A percentile compares a stretch with the other conserved stretches of the same genome.
phyloP scores from a whole-genome alignment of 2,888 invertebrate genomes.

The Drosophila nigricruria region DNA sequence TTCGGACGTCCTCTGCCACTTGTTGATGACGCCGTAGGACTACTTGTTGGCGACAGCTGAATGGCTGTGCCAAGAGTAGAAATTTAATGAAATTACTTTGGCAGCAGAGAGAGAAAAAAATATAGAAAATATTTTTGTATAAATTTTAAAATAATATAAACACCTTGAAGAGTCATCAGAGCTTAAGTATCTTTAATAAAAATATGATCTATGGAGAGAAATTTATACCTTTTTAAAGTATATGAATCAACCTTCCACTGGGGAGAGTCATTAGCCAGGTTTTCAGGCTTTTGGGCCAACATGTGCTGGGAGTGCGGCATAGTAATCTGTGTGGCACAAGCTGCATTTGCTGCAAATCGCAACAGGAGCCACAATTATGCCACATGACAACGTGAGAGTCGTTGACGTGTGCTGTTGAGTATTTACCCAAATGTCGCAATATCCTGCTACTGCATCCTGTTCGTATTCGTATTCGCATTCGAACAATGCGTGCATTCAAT shows the following conservation, averaged over 20 bases:
- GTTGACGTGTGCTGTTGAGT: slow-evolving; percentile 53
- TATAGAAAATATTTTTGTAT: neutral
- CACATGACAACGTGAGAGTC: slow-evolving; percentile 32
- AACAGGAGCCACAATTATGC: slow-evolving; percentile 48
- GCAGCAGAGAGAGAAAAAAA: neutral
- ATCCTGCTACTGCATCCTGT: slow-evolving; percentile 60
- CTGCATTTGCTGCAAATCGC: slow-evolving; percentile 5
- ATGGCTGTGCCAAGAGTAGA: slow-evolving; percentile 8
- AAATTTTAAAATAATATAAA: neutral
- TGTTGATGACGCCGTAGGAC: slow-evolving; percentile 37
- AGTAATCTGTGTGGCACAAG: too few relatives aligned
- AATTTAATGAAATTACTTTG: slow-evolving; percentile 15
- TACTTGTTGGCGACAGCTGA: slow-evolving; percentile 14
- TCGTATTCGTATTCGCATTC: slow-evolving; percentile 32
- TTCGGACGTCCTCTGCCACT: slow-evolving; percentile 54
- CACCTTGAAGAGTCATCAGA: neutral
- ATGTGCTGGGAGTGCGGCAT: neutral
- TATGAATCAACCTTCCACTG: neutral
- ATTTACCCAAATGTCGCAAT: slow-evolving; percentile 64
- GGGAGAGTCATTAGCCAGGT: slow-evolving; percentile 29
- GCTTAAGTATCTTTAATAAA: too few relatives aligned
- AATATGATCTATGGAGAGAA: too few relatives aligned
- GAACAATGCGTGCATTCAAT: slow-evolving; percentile 61
- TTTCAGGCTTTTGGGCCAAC: too few relatives aligned
- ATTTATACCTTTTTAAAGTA: too few relatives aligned